Base-by-base conservation (phyloP, 2,888 invertebrate genomes). In the Amphipoea oculea region DNA sequence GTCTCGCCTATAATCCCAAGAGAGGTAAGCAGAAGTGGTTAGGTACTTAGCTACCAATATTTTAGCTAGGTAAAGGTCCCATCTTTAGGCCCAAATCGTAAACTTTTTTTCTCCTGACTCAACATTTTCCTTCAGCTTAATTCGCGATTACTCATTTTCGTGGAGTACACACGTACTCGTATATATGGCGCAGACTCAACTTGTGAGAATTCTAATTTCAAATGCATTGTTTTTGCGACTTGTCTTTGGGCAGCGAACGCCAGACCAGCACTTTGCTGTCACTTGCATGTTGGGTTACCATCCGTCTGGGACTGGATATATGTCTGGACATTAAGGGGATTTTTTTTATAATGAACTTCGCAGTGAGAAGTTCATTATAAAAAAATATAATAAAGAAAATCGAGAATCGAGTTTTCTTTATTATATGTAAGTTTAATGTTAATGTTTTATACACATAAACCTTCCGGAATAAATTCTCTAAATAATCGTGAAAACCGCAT, bases 141-240 rank as follows among this genome's bases (percentile, higher is more conserved):
- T 29, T 48, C 23, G 12, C 14, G 48, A 48, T 77, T 23, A 63
- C 29, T 78, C 23, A 42, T 78, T 62, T 12, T 40, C 76, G 23
- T 62, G n/a, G 40, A 76, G 29, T 29, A 4, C 6, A 1, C 1
- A 69, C 3, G 36, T 65, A n/a, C n/a, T n/a, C n/a, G n/a, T n/a
- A n/a, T n/a, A n/a, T n/a, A 69, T 36, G 3, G 36, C 45, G 51
- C 36, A 54, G 12, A 69, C 57, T 54, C 14, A 9, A 54, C 9
- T 54, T 40, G 23, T 23, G 57, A 54, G 54, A 70, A 70, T 70
- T 70, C 36, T 11, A 70, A 48, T 48, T 29, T 6, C 45, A 45
- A 29, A 23, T 54, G 12, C 29, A 36, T 23, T 57, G 54, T 48
- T 70, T 40, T 20, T 51, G n/a, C 4, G 17, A 12, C n/a, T 23